phyloP scores from a whole-genome alignment of 2,797 vertebrate genomes.

The Arnoldichthys spilopterus region DNA sequence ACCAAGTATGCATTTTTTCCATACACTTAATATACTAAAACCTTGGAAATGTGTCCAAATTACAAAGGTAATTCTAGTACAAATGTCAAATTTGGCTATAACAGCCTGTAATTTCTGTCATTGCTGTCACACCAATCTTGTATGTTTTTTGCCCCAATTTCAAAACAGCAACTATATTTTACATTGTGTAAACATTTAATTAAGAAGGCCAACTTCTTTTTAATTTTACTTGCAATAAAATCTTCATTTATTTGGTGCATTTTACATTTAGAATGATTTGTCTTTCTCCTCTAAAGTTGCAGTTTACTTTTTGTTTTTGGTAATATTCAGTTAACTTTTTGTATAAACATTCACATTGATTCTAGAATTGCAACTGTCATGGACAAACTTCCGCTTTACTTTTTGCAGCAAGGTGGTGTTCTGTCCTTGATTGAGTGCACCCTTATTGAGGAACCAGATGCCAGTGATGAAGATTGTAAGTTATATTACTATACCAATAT shows the following conservation, averaged over 20 bases:
- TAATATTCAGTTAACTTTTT: neutral
- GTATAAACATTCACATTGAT: neutral
- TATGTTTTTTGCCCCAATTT: too few relatives aligned
- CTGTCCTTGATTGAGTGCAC: conserved; percentile 95
- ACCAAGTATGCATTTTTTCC: too few relatives aligned
- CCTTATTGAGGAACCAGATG: conserved; percentile 91
- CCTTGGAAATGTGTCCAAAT: too few relatives aligned
- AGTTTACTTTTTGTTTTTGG: neutral
- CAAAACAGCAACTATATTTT: too few relatives aligned
- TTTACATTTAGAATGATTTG: neutral
- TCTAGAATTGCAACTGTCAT: neutral
- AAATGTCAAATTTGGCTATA: too few relatives aligned
- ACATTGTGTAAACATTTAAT: too few relatives aligned
- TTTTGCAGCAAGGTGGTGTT: conserved; percentile 93
- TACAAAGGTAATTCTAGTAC: too few relatives aligned
- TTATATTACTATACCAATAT: conserved; percentile 13
- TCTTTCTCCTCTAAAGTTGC: neutral
- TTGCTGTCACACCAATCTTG: too few relatives aligned
- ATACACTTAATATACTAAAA: too few relatives aligned
- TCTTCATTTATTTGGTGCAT: neutral
- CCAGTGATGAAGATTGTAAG: conserved; percentile 95
- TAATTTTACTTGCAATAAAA: too few relatives aligned
- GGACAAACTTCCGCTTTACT: conserved; percentile 46
- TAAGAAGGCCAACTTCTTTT: too few relatives aligned
- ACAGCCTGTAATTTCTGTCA: too few relatives aligned